Evolutionary conservation across 2,797 vertebrate genomes (phyloP).

Genomic region (Masticophis lateralis): DNA sequence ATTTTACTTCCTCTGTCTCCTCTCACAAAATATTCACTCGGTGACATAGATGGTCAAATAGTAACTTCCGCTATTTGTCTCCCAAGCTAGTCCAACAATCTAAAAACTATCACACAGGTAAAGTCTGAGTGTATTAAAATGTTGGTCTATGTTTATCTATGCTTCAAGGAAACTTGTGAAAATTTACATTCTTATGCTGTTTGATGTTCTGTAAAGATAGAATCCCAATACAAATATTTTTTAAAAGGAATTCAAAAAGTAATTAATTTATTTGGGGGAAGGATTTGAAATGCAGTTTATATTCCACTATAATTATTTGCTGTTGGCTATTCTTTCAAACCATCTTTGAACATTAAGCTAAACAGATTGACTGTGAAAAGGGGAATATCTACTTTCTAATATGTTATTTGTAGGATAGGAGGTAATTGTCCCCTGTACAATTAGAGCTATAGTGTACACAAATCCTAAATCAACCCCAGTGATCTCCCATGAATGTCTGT

Average conservation of each 20-base stretch:
- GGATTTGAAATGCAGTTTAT: slow-evolving; percentile 11
- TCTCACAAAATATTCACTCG: not conserved
- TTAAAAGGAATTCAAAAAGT: slow-evolving; percentile 37
- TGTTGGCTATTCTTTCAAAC: slow-evolving; percentile 3
- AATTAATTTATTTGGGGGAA: slow-evolving; percentile 22
- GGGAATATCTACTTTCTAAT: not conserved
- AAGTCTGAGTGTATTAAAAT: not conserved
- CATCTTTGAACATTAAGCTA: slow-evolving; percentile 28
- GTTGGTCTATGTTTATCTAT: not conserved
- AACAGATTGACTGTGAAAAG: not conserved
- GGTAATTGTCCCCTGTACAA: not conserved
- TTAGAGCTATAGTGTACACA: not conserved
- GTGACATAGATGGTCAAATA: not conserved
- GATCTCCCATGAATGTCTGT: slow-evolving; percentile 19
- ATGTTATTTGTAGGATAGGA: not conserved
- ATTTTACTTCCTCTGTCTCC: not conserved
- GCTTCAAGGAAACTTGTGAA: not conserved
- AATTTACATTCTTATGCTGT: not conserved
- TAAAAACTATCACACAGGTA: not conserved
- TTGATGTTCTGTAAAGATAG: not conserved
- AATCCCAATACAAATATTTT: slow-evolving; percentile 12
- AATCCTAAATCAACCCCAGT: not conserved
- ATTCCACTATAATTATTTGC: slow-evolving; percentile 22
- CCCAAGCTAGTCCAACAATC: not conserved
- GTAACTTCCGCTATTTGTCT: not conserved